Percentiles rank a stretch among this genome's conserved stretches.
These are phyloP conservation scores for Trinorchestia longiramus DNA, from an alignment of 1,140 invertebrate species.

Conservation along the genomic window DNA sequence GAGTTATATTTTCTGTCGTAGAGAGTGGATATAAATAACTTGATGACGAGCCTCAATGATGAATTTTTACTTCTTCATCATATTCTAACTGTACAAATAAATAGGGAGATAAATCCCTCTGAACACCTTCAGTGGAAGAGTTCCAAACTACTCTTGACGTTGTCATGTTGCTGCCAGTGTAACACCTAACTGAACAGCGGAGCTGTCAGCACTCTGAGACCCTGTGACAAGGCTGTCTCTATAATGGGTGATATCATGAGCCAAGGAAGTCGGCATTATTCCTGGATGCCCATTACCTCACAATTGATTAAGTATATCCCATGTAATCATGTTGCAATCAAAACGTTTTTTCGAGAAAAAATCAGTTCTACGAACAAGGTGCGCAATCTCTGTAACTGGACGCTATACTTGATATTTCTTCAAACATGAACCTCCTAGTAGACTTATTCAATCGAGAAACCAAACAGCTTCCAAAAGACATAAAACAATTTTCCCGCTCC, in stretches of 20 bases:
- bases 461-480: not conserved
- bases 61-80: too few relatives aligned
- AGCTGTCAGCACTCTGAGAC: not conserved
- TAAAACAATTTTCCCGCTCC: not conserved
- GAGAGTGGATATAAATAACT: too few relatives aligned
- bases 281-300: not conserved
- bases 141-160: not conserved
- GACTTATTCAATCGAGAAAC: not conserved
- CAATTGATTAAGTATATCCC: not conserved
- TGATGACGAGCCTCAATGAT: too few relatives aligned
- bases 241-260: not conserved
- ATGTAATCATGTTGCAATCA: not conserved
- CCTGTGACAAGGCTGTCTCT: not conserved
- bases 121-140: not conserved
- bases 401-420: not conserved
- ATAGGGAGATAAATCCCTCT: not conserved
- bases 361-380: not conserved
- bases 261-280: not conserved
- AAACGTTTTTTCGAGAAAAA: not conserved
- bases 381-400: not conserved
- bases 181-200: not conserved
- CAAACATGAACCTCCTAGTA: not conserved
- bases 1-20: not conserved
- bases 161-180: not conserved
- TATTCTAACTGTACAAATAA: not conserved